A percentile compares a stretch with the other conserved stretches of the same genome.
These are phyloP conservation scores for Pheosia tremula DNA, from an alignment of 2,888 invertebrate species.

Conservation along the genomic window DNA sequence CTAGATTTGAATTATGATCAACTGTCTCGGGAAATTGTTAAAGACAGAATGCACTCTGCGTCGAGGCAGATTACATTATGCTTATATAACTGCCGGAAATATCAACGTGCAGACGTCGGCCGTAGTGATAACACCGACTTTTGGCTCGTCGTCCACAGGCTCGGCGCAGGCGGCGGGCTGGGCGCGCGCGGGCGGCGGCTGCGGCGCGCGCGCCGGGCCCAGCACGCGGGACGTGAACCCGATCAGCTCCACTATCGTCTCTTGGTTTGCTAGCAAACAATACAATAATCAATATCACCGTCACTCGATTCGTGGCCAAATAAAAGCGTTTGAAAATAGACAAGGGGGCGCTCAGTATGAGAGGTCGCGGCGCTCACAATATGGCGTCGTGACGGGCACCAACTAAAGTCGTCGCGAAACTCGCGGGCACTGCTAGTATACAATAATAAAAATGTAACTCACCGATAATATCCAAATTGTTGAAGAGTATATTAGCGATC, in stretches of 20 bases:
- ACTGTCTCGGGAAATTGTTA: too few species aligned
- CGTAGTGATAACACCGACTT: constrained; percentile 18
- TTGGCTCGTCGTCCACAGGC: constrained; percentile 38
- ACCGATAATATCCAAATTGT: constrained; percentile 97
- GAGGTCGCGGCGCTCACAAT: too few species aligned
- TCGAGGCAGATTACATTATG: too few species aligned
- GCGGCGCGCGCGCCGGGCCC: constrained; percentile 44
- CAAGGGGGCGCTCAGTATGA: too few species aligned
- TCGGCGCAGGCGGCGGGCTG: constrained; percentile 40
- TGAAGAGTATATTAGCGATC: constrained; percentile 95
- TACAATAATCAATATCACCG: background rate
- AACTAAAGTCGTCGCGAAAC: too few species aligned
- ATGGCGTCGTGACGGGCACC: too few species aligned
- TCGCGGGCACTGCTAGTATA: background rate
- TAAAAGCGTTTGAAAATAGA: too few species aligned
- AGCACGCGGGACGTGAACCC: constrained; percentile 92
- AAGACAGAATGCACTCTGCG: too few species aligned
- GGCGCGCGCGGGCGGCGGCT: constrained; percentile 44
- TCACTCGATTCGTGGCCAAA: background rate
- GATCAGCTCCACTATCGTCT: constrained; percentile 96
- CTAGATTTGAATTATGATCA: too few species aligned
- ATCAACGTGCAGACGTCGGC: too few species aligned
- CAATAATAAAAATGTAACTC: constrained; percentile 42
- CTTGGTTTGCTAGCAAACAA: constrained; percentile 91
- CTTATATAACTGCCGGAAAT: too few species aligned